Evolutionary conservation across 2,888 invertebrate genomes (phyloP).

Genomic region (Hydrotaea cyrtoneurina): DNA sequence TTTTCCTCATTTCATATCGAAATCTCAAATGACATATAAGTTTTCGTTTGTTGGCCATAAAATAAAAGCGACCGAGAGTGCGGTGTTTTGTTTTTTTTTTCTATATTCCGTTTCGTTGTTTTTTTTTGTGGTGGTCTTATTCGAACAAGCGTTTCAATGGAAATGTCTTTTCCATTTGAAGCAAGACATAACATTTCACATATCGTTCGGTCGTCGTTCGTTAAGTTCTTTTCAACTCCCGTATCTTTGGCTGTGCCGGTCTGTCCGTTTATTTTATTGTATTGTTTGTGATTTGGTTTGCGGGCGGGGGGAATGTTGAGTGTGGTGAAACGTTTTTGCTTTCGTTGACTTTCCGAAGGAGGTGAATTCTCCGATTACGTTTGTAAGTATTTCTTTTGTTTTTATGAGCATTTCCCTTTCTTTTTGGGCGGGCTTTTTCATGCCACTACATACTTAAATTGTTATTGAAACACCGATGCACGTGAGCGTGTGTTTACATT

Average conservation of each 20-base stretch:
- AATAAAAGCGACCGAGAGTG: neutral
- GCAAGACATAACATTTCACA: constrained; percentile 10
- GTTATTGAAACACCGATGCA: neutral
- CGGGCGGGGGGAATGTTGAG: neutral
- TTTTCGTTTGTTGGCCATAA: neutral
- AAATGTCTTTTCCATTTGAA: constrained; percentile 41
- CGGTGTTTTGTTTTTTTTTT: neutral
- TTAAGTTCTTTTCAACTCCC: neutral
- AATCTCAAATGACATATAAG: neutral
- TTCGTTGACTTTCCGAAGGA: neutral
- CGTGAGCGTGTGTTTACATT: neutral
- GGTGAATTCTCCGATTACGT: constrained; percentile 26
- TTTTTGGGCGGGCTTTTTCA: neutral
- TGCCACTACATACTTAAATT: too few species aligned
- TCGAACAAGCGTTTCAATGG: constrained; percentile 34
- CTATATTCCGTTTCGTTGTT: neutral
- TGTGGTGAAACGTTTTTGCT: neutral
- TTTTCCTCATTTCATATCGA: neutral
- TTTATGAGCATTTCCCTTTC: neutral
- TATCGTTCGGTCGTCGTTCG: constrained; percentile 7
- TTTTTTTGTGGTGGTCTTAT: constrained; percentile 22
- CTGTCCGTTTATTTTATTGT: constrained; percentile 13
- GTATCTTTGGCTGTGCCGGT: neutral
- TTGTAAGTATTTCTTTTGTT: neutral
- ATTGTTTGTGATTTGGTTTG: constrained; percentile 7